A percentile compares a stretch with the other conserved stretches of the same genome.
Conservation (phyloP, 2,113 vertebrate genomes). For the Xenotilapia caudafasciata region DNA sequence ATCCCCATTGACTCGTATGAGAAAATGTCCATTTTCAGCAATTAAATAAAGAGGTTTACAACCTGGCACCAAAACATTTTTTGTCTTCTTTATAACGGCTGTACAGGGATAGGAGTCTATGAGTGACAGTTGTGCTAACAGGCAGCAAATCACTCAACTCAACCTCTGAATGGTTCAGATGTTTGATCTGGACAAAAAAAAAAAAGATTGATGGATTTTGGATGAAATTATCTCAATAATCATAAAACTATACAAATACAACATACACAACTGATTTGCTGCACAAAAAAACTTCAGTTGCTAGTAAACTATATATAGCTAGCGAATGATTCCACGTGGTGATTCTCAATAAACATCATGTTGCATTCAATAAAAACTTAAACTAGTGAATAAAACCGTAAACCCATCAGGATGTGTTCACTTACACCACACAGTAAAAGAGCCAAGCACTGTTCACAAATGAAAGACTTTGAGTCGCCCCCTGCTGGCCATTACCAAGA, state of each 20-base stretch:
- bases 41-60: background rate
- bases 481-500: background rate
- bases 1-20: rapidly evolving
- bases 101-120: background rate
- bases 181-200: background rate
- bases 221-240: background rate
- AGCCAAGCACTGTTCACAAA: background rate
- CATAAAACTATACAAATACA: background rate
- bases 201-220: background rate
- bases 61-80: background rate
- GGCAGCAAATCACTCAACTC: background rate
- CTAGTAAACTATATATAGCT: background rate
- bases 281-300: background rate
- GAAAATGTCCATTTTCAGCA: background rate
- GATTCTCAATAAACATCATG: background rate
- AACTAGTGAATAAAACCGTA: background rate
- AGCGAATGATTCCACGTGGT: background rate
- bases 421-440: background rate
- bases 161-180: background rate
- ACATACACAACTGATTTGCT: background rate
- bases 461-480: background rate
- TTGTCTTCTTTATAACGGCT: rapidly evolving
- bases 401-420: background rate
- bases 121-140: background rate
- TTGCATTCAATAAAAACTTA: background rate